Base-by-base conservation (phyloP, 2,888 invertebrate genomes). In the Trimorus sp. region DNA sequence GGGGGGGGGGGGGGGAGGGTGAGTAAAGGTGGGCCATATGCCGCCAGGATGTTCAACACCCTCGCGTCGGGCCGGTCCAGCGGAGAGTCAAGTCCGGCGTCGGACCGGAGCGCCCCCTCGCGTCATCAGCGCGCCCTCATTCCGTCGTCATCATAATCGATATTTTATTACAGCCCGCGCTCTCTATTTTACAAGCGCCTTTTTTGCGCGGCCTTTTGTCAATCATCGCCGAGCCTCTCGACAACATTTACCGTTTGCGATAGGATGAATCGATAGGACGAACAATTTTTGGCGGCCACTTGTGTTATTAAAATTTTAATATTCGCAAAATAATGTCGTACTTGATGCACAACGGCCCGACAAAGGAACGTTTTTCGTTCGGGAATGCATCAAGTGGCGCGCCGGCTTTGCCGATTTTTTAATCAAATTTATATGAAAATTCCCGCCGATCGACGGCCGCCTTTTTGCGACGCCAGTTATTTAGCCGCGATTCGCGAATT, bases 71-170 rank as follows among this genome's bases (percentile, higher is more conserved):
- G 85, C 86, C 89, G 86, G 88, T 87, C 84, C 85, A 88, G 87
- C 86, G 83, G 84, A 87, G 83, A 62, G 59, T 70, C 54, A 15
- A 79, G 79, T 62, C 54, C 58, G 16, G 66, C 51, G 58, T 79
- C 79, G 74, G 81, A 75, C 77, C 74, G 83, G 73, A 37, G 53
- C 68, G 37, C 42, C 56, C 81, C 77, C 84, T 73, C 76, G 69
- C 77, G 83, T 84, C 81, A 84, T 84, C 84, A 74, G 60, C 66
- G 62, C 79, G 77, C 79, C 80, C 83, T 78, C 77, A 75, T 85
- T 84, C 86, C 26, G 26, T 45, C 84, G 84, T 87, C 86, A 87
- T 88, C 88, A 86, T 89, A 89, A 90, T 91, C 90, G 90, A 91
- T 90, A 89, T 90, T 89, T 90, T 88, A 90, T 90, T 89, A 87